A percentile compares a stretch with the other conserved stretches of the same genome.
Conservation (phyloP, 2,797 vertebrate genomes). For the Pristis pectinata region DNA sequence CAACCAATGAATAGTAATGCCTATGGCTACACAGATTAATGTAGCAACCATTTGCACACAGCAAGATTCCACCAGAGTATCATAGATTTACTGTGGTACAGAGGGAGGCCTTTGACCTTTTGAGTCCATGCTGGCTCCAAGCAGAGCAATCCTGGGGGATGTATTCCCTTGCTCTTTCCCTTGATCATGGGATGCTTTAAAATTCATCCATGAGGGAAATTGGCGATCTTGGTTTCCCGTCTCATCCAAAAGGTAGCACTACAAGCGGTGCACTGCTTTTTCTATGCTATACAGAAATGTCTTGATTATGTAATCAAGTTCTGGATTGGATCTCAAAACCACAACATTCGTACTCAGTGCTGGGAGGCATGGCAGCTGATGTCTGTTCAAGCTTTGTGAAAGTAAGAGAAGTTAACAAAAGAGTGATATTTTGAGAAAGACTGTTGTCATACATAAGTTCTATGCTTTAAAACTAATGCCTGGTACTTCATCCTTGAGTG, state of each 20-base stretch:
- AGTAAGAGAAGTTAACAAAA: background rate
- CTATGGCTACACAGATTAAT: background rate
- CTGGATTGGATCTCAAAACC: too few species aligned
- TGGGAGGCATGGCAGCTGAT: background rate
- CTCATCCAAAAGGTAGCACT: background rate
- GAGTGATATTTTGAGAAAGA: background rate
- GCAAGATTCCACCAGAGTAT: background rate
- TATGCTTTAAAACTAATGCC: background rate
- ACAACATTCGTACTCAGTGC: background rate
- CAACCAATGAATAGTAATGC: background rate
- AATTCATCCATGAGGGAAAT: background rate
- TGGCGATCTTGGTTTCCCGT: background rate
- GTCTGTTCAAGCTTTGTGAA: background rate
- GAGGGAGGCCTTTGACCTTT: too few species aligned
- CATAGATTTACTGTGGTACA: background rate
- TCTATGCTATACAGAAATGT: too few species aligned
- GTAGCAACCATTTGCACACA: background rate
- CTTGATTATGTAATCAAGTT: background rate
- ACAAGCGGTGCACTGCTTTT: background rate
- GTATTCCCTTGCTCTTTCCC: too few species aligned
- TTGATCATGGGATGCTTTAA: background rate
- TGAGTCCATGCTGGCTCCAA: too few species aligned
- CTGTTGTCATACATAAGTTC: background rate
- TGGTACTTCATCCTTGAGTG: too few species aligned
- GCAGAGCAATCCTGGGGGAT: too few species aligned